Conservation (phyloP, 2,888 invertebrate genomes). For the Drosophila colorata region DNA sequence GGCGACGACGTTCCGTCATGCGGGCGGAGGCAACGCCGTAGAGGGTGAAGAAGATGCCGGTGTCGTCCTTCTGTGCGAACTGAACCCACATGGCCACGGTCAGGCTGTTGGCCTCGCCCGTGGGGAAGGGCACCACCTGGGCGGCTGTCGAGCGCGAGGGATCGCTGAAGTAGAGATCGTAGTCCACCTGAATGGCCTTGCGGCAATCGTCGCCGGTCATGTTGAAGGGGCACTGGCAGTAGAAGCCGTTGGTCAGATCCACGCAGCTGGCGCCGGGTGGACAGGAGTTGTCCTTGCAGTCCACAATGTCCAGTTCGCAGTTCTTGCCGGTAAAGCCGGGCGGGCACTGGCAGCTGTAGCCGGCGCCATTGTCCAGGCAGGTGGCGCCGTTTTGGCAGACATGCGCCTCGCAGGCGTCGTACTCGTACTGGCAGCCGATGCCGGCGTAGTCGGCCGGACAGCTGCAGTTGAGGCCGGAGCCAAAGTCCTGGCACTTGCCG, state of each 20-base stretch:
- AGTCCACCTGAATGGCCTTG: constrained; percentile 99
- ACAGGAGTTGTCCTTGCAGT: constrained; percentile 97
- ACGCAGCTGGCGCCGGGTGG: constrained; percentile 97
- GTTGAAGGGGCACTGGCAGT: constrained; percentile 98
- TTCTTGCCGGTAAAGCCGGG: constrained; percentile 92
- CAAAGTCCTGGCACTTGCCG: constrained; percentile 97
- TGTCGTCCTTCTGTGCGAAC: constrained; percentile 95
- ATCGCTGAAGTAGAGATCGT: constrained; percentile 98
- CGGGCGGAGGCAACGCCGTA: constrained; percentile 95
- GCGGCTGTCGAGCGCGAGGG: constrained; percentile 95
- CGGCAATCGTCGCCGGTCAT: constrained; percentile 98
- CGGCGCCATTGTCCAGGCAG: constrained; percentile 93
- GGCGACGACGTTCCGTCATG: constrained; percentile 90
- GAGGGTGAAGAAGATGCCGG: constrained; percentile 96
- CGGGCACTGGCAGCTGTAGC: constrained; percentile 94
- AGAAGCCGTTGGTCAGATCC: constrained; percentile 95
- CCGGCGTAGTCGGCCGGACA: constrained; percentile 94
- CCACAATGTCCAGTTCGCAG: constrained; percentile 95
- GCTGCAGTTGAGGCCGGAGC: constrained; percentile 97
- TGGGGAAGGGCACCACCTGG: constrained; percentile 95
- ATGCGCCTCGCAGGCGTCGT: constrained; percentile 95
- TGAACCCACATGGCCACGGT: constrained; percentile 99
- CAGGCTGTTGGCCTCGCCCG: constrained; percentile 90
- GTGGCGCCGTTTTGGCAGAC: constrained; percentile 97
- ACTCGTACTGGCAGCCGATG: constrained; percentile 96